Base-by-base conservation (phyloP, 1,140 invertebrate genomes). In the Macrobrachium rosenbergii region DNA sequence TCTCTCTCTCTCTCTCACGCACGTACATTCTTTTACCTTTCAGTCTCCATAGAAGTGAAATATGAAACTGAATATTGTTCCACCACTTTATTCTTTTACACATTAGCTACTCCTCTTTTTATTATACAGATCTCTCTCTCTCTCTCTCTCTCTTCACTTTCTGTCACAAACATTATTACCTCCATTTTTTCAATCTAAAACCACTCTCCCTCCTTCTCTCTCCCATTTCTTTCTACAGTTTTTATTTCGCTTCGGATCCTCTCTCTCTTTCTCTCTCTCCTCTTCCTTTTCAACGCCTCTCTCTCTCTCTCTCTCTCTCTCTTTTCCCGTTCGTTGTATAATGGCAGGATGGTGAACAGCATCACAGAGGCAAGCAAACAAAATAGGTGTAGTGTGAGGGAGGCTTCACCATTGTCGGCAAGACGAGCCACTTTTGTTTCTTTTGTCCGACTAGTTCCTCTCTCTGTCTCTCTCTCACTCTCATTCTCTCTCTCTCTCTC, bases 401-500 rank as follows among this genome's bases (percentile, higher is more conserved):
- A 77, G 63, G 60, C 58, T 58, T 59, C 73, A 63, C 59, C 82
- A 77, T 83, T 83, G 82, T 83, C 60, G 75, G 73, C 59, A 77
- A 83, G 82, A 83, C 72, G 82, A 63, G 72, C 82, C 82, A 75
- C 72, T 83, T 83, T 83, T 83, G 82, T 83, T 83, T 83, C 82
- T 83, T 83, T 83, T 83, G 82, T 83, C 23, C 59, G 82, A 77
- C 82, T n/a, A 76, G 82, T 83, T 83, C 82, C 82, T 77, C 72
- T 69, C 82, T 45, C 72, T 76, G 28, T 19, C 59, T 21, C 43
- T 72, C 67, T 59, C 52, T 77, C 62, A 58, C 82, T 76, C 82
- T 76, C 52, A 16, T 72, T 43, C 43, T 59, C 23, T 76, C 14
- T 23, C 58, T 21, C 63, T n/a, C 52, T 37, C 28, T 19, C 82